Base-by-base conservation (phyloP, 2,888 invertebrate genomes). In the Thymelicus lineola region DNA sequence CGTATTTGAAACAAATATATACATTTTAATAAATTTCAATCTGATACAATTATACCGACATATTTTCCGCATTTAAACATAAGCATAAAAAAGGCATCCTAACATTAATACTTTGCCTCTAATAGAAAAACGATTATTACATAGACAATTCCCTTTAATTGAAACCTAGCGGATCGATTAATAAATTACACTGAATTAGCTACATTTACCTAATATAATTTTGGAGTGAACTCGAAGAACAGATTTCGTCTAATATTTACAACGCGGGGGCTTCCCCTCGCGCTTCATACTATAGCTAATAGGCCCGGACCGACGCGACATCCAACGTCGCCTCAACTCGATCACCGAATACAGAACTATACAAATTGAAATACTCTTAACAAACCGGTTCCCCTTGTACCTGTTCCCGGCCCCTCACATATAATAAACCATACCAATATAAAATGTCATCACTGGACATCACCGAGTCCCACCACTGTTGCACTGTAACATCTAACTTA, bases 191-290 rank as follows among this genome's bases (percentile, higher is more conserved):
- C 53, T 65, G 61, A 71, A 65, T 71, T 61, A 42, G 46, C 67
- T 71, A 67, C 50, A 17, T 28, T 28, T 35, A 55, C 50, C 38
- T 66, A 46, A 42, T 50, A n/a, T 20, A 42, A 10, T 36, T 62
- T 59, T 14, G 38, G n/a, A 17, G 50, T 60, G 46, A 17, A 60
- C 42, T 7, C 38, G 12, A 59, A 50, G 15, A 42, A 42, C 42
- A 66, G 59, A 66, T 28, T 66, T 66, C 36, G 50, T 42, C 50
- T 66, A 67, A 55, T 67, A 67, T 67, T 28, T 67, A 67, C 67
- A 67, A 50, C 46, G 46, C 12, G 4, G 7, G 45, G 5, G 15
- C 12, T 12, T 38, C 15, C 45, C 14, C 15, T 35, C 14, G 35
- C 50, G 17, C 61, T 9, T 6, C 28, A 3, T 28, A 35, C 10